Conservation (phyloP, 1,140 invertebrate species). For the Phymastichus coffea region DNA sequence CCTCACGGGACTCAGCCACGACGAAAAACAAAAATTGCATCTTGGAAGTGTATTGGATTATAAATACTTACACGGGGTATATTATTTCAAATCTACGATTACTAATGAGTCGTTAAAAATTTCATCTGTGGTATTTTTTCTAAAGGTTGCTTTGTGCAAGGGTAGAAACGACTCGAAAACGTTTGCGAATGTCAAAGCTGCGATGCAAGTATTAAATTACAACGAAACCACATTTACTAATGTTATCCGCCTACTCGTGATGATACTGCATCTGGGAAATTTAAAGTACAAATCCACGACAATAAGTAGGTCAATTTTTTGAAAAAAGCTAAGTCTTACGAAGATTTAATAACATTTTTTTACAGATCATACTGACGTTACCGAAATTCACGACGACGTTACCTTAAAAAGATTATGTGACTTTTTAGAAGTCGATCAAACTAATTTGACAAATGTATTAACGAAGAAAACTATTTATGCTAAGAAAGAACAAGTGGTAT, state of each 20-base stretch:
- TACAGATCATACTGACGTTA: constrained; percentile 74
- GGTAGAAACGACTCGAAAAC: constrained; percentile 81
- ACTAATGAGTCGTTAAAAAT: not conserved
- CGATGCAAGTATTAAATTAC: constrained; percentile 92
- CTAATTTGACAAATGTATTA: constrained; percentile 73
- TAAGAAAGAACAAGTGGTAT: constrained; percentile 79
- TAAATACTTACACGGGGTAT: constrained; percentile 78
- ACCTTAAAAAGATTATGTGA: constrained; percentile 67
- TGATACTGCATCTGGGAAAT: constrained; percentile 88
- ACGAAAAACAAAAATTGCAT: constrained; percentile 81
- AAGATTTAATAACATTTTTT: too few relatives aligned
- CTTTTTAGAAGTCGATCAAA: constrained; percentile 70
- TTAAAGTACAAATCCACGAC: constrained; percentile 78
- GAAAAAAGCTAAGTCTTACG: too few relatives aligned
- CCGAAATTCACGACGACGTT: constrained; percentile 71
- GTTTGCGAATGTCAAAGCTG: constrained; percentile 83
- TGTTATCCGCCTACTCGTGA: constrained; percentile 79
- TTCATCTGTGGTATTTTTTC: not conserved
- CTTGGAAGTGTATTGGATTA: constrained; percentile 72
- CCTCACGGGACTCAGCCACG: constrained; percentile 75
- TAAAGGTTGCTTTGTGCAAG: constrained; percentile 66
- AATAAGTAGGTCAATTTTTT: constrained; percentile 54
- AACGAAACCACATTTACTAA: constrained; percentile 80
- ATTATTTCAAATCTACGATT: not conserved
- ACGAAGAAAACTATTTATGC: constrained; percentile 87